A percentile compares a stretch with the other conserved stretches of the same genome.
Evolutionary conservation across 2,113 vertebrate genomes (phyloP).

Genomic region (Cathartes aura): DNA sequence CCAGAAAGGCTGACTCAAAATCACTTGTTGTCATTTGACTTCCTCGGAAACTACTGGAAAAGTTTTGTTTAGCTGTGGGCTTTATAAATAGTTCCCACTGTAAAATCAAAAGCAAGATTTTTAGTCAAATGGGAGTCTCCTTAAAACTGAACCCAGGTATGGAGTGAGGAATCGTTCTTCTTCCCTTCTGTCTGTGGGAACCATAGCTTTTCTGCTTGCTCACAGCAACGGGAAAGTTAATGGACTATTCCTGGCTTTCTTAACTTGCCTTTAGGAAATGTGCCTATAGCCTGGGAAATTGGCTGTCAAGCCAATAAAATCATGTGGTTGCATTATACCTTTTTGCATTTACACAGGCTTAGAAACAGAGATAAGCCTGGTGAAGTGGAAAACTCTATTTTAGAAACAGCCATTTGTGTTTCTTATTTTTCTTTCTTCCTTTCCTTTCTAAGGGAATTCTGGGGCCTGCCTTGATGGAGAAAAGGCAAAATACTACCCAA

Average conservation of each 20-base stretch:
- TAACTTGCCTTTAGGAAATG: no score
- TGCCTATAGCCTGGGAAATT: conserved; percentile 37
- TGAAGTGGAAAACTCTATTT: not conserved
- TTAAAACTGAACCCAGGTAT: not conserved
- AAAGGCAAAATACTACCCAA: not conserved
- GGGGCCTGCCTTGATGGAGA: not conserved
- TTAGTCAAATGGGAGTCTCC: not conserved
- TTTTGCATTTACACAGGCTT: not conserved
- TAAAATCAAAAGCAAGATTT: not conserved
- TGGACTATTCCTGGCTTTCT: conserved; percentile 18
- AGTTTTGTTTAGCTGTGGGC: not conserved
- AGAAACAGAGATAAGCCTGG: not conserved
- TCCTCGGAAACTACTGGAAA: not conserved
- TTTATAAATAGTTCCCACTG: not conserved
- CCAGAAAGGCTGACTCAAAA: not conserved
- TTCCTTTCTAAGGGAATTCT: not conserved
- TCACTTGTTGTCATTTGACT: not conserved
- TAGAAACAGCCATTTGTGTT: not conserved
- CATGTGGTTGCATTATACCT: not conserved
- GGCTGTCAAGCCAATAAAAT: conserved; percentile 34
- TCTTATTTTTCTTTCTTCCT: not conserved
- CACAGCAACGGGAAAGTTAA: not conserved
- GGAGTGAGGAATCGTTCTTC: not conserved
- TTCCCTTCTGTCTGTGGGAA: not conserved
- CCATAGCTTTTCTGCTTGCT: not conserved